Evolutionary conservation across 1,140 invertebrate genomes (phyloP).

Genomic region (Drosophila arizonae): DNA sequence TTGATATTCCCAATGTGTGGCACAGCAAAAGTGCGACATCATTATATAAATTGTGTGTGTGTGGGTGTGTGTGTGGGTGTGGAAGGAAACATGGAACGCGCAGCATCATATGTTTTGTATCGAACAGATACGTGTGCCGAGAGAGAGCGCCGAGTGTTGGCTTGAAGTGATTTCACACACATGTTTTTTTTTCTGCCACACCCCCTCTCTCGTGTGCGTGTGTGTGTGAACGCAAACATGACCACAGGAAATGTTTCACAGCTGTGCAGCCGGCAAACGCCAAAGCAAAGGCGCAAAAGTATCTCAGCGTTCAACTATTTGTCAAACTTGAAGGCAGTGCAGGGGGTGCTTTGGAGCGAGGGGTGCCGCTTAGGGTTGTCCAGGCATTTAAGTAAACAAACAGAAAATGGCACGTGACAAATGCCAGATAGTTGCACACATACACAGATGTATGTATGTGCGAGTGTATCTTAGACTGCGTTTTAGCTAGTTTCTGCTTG

Average conservation of each 20-base stretch:
- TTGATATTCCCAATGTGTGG: constrained; percentile 67
- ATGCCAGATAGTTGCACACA: constrained; percentile 21
- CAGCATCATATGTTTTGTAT: constrained; percentile 80
- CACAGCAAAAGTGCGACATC: constrained; percentile 75
- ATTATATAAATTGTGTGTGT: constrained; percentile 77
- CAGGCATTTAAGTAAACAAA: constrained; percentile 33
- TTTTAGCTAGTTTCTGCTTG: constrained; percentile 2
- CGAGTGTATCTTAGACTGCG: constrained; percentile 20
- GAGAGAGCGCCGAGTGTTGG: constrained; percentile 6
- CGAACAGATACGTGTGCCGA: constrained; percentile 63
- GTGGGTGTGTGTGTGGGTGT: constrained; percentile 31
- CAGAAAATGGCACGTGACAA: constrained; percentile 52
- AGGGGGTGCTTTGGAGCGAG: background rate
- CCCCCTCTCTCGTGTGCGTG: background rate
- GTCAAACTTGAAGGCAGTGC: constrained; percentile 27
- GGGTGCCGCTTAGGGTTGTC: background rate
- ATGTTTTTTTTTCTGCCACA: constrained; percentile 51
- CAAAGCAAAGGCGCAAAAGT: constrained; percentile 34
- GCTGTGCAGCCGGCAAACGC: constrained; percentile 48
- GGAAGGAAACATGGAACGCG: constrained; percentile 18
- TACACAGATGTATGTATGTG: too few relatives aligned
- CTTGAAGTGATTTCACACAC: constrained; percentile 78
- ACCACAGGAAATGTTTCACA: constrained; percentile 75
- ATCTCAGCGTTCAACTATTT: constrained; percentile 57
- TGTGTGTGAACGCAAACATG: constrained; percentile 55